A percentile compares a stretch with the other conserved stretches of the same genome.
phyloP scores from a whole-genome alignment of 2,797 vertebrate genomes.

The Gobio occitaniae region DNA sequence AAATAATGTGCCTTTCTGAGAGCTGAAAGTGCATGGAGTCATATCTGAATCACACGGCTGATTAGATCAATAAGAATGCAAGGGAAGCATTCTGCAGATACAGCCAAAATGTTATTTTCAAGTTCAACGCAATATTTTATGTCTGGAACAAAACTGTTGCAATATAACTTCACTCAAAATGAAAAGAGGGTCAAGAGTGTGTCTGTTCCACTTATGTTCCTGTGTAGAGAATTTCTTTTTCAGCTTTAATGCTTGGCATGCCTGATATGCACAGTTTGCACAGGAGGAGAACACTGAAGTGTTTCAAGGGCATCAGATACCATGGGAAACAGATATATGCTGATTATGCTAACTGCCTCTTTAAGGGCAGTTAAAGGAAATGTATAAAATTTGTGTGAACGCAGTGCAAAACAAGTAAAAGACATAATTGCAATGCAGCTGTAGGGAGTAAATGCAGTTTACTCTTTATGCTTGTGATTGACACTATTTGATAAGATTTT shows the following conservation, averaged over 20 bases:
- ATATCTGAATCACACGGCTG: conserved; percentile 7
- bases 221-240: not conserved
- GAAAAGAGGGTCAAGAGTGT: not conserved
- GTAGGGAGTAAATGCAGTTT: conserved; percentile 34
- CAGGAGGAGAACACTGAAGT: conserved; percentile 33
- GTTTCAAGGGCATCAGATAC: conserved; percentile 51
- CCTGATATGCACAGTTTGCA: conserved; percentile 37
- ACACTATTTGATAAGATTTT: conserved; percentile 39
- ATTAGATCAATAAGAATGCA: conserved; percentile 27
- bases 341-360: conserved; percentile 53
- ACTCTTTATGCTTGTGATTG: conserved; percentile 18
- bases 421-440: conserved; percentile 42
- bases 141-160: conserved; percentile 3
- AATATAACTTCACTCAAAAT: not conserved
- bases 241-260: conserved; percentile 18
- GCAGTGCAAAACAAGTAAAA: conserved; percentile 43
- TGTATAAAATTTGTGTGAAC: conserved; percentile 34
- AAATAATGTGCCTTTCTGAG: conserved; percentile 18
- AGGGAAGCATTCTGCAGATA: conserved; percentile 1
- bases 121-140: conserved; percentile 11
- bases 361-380: conserved; percentile 45
- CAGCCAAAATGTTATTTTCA: not conserved
- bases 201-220: not conserved
- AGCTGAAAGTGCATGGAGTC: conserved; percentile 15
- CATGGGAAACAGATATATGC: conserved; percentile 45